A percentile compares a stretch with the other conserved stretches of the same genome.
phyloP scores from a whole-genome alignment of 2,113 vertebrate species.

The Bos indicus region DNA sequence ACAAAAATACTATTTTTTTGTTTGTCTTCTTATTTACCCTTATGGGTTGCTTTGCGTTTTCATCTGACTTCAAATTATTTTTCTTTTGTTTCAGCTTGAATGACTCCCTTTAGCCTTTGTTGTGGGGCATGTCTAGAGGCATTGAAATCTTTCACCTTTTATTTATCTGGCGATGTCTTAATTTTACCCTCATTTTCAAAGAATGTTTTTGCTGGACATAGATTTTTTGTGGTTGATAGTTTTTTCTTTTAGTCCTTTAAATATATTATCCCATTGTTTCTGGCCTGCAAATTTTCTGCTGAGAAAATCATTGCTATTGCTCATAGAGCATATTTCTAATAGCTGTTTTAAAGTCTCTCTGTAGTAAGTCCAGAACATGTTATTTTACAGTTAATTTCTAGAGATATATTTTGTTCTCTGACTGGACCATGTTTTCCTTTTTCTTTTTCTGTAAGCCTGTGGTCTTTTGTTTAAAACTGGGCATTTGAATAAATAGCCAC shows the following conservation, averaged over 20 bases:
- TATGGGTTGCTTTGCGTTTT: not conserved
- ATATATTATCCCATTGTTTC: not conserved
- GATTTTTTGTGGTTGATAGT: not conserved
- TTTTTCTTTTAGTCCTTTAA: not conserved
- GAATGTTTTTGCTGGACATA: not conserved
- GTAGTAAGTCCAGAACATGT: not conserved
- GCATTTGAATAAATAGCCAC: not conserved
- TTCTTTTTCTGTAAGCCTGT: not conserved
- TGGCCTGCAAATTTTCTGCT: not conserved
- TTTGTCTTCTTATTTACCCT: not conserved
- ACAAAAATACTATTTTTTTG: not conserved
- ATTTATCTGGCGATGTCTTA: not conserved
- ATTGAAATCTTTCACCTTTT: not conserved
- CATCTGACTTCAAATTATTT: not conserved
- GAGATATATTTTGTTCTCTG: not conserved
- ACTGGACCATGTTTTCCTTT: not conserved
- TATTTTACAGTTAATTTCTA: not conserved
- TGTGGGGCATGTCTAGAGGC: not conserved
- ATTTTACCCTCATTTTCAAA: not conserved
- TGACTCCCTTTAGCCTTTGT: not conserved
- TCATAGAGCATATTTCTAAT: not conserved
- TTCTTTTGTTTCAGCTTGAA: not conserved
- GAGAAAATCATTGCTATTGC: not conserved
- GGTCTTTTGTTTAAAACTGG: not conserved
- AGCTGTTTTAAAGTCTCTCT: not conserved